Evolutionary conservation across 2,888 invertebrate species (phyloP), one percentile per base, ranked within the genome.

Genomic region (Sarcophaga variegata): DNA sequence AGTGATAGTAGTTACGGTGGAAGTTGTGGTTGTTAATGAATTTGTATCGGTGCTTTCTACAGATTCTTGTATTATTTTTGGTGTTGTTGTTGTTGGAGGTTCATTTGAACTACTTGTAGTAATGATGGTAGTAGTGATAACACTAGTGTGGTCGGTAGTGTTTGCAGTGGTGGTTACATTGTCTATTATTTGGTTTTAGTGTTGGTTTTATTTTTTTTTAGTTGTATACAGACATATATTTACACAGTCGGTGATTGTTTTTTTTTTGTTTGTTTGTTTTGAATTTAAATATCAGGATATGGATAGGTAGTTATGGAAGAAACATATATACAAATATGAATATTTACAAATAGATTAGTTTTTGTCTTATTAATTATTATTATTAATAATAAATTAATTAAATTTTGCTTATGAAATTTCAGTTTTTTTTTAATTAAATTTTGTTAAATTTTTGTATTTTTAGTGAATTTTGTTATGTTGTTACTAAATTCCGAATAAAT

Each of bases 191-290:
- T 3, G 54, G 37, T 45, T 81, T 63, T 77, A 79, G 87, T 86
- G 70, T 81, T 80, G 63, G 49, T 69, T 12, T 54, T 54, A 17
- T 54, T 54, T 54, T 59, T 72, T 59, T 64, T 64, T 66, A 37
- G 12, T 76, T 88, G 14, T 14, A 14, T 14, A 49, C 12, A 49
- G 49, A 49, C 49, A 49, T 49, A 90, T 93, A 93, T 93, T 92
- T 93, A 92, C 93, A 92, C 85, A 90, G 90, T 91, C 78, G 78
- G 64, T 81, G 74, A 62, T 74, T 79, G 37, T 20, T 78, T 76
- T 78, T 54, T 67, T 77, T 27, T 45, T 77, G 59, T 69, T 83
- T 78, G 27, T 5, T 75, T 74, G 49, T 59, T 76, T 77, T 83
- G 59, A 78, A 78, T 75, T 82, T 37, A 37, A 25, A 64, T 81